Evolutionary conservation across 2,797 vertebrate species (phyloP).

Genomic region (Pteropus rufus): DNA sequence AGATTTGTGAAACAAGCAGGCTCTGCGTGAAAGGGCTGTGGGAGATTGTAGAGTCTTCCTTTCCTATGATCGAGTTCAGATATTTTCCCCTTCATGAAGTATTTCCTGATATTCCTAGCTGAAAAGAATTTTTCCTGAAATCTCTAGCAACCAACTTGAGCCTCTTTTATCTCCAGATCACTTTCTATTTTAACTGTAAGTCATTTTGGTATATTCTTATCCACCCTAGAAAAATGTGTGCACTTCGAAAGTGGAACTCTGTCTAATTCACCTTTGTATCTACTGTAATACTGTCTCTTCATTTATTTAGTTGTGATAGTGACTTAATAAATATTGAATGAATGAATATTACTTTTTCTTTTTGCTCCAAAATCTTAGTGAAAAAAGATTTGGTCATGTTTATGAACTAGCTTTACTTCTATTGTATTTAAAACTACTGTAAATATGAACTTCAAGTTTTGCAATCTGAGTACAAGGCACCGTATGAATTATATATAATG

Average conservation of each 20-base stretch:
- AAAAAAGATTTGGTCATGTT: not conserved
- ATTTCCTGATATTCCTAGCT: slow-evolving; percentile 35
- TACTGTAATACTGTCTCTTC: not conserved
- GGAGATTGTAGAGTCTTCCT: not conserved
- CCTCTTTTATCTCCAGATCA: not conserved
- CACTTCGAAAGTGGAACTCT: not conserved
- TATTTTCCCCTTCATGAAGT: not conserved
- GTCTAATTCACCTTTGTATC: not conserved
- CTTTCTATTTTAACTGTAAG: not conserved
- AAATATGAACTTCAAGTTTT: slow-evolving; percentile 18
- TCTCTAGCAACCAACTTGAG: not conserved
- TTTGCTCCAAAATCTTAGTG: not conserved
- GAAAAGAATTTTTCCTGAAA: not conserved
- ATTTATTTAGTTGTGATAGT: not conserved
- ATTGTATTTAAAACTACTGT: not conserved
- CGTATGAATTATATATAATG: not conserved
- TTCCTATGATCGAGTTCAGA: not conserved
- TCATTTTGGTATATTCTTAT: not conserved
- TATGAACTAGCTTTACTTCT: not conserved
- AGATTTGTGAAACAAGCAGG: not conserved
- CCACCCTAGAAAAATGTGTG: not conserved
- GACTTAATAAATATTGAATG: not conserved
- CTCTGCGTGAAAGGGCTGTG: not conserved
- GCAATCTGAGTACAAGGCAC: not conserved
- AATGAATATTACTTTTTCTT: not conserved